Percentiles rank a stretch among this genome's conserved stretches.
Evolutionary conservation across 2,113 vertebrate species (phyloP).

Genomic region (Vanacampus margaritifer): DNA sequence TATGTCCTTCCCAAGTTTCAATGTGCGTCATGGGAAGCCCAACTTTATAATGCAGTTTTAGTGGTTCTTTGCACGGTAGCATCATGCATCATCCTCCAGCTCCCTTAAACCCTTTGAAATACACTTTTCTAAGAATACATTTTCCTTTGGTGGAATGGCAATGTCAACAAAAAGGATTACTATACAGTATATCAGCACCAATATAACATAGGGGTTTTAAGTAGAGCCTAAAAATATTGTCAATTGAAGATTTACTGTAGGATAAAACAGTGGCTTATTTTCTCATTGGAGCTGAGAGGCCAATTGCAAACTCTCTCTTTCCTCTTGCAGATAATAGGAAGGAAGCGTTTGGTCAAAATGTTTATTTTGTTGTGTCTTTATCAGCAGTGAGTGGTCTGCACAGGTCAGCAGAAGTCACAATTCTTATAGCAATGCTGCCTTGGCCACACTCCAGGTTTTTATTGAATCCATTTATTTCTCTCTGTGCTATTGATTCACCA

Average conservation of each 20-base stretch:
- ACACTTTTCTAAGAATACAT: neutral
- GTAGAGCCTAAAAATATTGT: slow-evolving; percentile 27
- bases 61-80: neutral
- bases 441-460: neutral
- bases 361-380: neutral
- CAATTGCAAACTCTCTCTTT: slow-evolving; percentile 26
- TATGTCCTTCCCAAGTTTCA: neutral
- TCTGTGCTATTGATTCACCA: neutral
- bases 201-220: slow-evolving; percentile 43
- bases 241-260: slow-evolving; percentile 21
- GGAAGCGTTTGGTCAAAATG: slow-evolving; percentile 23
- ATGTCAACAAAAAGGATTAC: neutral
- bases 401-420: slow-evolving; percentile 8
- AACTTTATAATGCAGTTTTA: neutral
- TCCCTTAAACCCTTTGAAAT: neutral
- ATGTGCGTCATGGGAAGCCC: too few species aligned
- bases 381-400: slow-evolving; percentile 4
- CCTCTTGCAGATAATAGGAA: slow-evolving; percentile 30
- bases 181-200: slow-evolving; percentile 29
- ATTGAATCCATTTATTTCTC: neutral
- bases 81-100: neutral
- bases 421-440: slow-evolving; percentile 8
- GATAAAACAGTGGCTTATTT: slow-evolving; percentile 30
- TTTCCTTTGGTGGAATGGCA: neutral
- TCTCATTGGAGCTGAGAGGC: slow-evolving; percentile 31